Base-by-base conservation (phyloP, 2,888 invertebrate genomes). In the Yponomeuta evonymella region DNA sequence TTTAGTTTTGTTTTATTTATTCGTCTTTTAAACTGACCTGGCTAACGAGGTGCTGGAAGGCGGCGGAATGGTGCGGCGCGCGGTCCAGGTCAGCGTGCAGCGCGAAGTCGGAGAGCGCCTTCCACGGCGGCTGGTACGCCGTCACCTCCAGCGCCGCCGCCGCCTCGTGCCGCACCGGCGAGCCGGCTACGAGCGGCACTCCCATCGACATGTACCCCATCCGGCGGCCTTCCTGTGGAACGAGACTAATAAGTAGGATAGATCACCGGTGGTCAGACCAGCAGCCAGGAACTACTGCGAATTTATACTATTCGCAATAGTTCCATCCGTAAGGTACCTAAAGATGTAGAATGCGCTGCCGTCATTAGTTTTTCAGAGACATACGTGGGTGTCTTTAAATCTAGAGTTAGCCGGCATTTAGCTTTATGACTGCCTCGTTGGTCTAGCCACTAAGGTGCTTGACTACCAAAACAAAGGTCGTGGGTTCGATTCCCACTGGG, bases 91-190 rank as follows among this genome's bases (percentile, higher is more conserved):
- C 98, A 9, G 98, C 97, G 86, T 98, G 98, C 78, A 98, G 94
- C 74, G 98, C 98, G 92, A 98, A 98, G 90, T 98, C 98, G 71
- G 97, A 96, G 71, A 98, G 95, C 74, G 98, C 98, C 93, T 98
- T 98, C 99, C 98, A 99, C 64, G 97, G 98, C 71, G 98, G 98
- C 90, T 98, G 98, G 94, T 98, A 99, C 75, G 98, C 97, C 73
- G 94, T 94, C 79, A 94, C 94, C 62, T 97, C 96, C 84, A 97
- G 95, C 72, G 97, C 96, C 72, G 96, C 93, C 1, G 97, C 97
- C 72, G 97, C 96, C 88, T 97, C 97, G 90, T 97, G 97, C 69
- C 97, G 94, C 73, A 97, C 97, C 51, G 97, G 97, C 77, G 98
- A 98, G 66, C 98, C 97, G 67, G 99, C 99, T 74, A 99, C 98